Conservation (phyloP, 1,140 invertebrate species). For the Drosophila serrata region DNA sequence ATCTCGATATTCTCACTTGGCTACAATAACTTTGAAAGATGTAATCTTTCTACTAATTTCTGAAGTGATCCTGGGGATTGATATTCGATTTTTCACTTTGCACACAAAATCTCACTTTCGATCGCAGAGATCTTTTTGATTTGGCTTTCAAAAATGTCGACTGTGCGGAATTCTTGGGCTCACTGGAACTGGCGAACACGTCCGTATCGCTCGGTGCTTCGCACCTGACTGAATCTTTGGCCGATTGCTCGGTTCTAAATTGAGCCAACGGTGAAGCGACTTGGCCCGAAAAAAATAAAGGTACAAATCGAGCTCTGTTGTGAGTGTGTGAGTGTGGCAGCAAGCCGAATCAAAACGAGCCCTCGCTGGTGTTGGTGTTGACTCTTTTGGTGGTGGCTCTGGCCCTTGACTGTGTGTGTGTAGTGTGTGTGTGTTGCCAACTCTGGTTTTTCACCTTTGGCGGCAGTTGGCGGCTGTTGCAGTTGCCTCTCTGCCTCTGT, state of each 20-base stretch:
- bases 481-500: slow-evolving; percentile 33
- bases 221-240: slow-evolving; percentile 85
- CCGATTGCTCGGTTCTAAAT: slow-evolving; percentile 80
- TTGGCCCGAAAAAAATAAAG: slow-evolving; percentile 44
- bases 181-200: slow-evolving; percentile 75
- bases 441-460: slow-evolving; percentile 83
- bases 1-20: slow-evolving; percentile 10
- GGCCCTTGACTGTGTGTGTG: slow-evolving; percentile 23
- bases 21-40: no score
- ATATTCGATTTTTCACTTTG: slow-evolving; percentile 19
- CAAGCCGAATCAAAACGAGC: slow-evolving; percentile 78
- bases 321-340: slow-evolving; percentile 36
- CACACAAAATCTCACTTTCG: slow-evolving; percentile 52
- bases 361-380: slow-evolving; percentile 45
- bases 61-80: no score
- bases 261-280: slow-evolving; percentile 81
- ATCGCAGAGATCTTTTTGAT: slow-evolving; percentile 23
- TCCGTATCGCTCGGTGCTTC: slow-evolving; percentile 85
- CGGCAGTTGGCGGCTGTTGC: slow-evolving; percentile 77
- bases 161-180: slow-evolving; percentile 35
- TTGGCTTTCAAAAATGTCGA: neutral
- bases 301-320: slow-evolving; percentile 67
- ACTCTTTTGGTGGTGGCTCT: slow-evolving; percentile 37
- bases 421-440: slow-evolving; percentile 62
- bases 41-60: no score